Percentiles rank a stretch among this genome's conserved stretches.
Evolutionary conservation across 1,140 invertebrate species (phyloP).

Genomic region (Philotrypesis tridentata): DNA sequence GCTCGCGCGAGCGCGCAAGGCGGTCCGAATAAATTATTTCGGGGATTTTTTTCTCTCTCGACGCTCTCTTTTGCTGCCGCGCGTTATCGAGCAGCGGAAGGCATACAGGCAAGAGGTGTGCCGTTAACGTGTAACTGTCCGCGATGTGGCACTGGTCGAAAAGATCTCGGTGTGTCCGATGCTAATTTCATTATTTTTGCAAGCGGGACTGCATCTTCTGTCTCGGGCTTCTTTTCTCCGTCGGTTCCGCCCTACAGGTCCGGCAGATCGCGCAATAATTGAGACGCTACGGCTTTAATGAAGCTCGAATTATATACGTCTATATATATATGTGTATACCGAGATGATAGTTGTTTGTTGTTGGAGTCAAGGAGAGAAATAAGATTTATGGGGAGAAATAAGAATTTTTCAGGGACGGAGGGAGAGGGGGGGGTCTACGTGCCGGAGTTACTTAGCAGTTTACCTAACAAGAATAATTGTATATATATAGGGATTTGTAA

Average conservation of each 20-base stretch:
- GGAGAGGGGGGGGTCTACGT: too few species aligned
- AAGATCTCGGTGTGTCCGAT: not conserved
- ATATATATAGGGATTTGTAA: too few species aligned
- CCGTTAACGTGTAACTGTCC: conserved; percentile 14
- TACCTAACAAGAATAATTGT: too few species aligned
- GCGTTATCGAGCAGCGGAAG: not conserved
- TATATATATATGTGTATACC: too few species aligned
- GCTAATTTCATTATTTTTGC: conserved; percentile 29
- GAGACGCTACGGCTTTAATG: not conserved
- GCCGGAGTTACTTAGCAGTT: too few species aligned
- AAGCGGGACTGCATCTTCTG: not conserved
- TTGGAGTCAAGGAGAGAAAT: not conserved
- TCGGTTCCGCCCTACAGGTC: not conserved
- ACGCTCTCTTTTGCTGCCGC: not conserved
- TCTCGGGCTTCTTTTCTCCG: not conserved
- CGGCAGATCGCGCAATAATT: not conserved
- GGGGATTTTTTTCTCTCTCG: not conserved
- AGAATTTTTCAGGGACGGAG: too few species aligned
- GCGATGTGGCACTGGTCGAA: not conserved
- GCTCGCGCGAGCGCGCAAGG: not conserved
- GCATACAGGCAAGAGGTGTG: not conserved
- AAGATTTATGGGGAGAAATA: not conserved
- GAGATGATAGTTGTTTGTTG: not conserved
- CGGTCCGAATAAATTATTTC: conserved; percentile 25
- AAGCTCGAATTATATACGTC: not conserved